Conservation (phyloP, 2,888 invertebrate species). For the Perizoma flavofasciatum region DNA sequence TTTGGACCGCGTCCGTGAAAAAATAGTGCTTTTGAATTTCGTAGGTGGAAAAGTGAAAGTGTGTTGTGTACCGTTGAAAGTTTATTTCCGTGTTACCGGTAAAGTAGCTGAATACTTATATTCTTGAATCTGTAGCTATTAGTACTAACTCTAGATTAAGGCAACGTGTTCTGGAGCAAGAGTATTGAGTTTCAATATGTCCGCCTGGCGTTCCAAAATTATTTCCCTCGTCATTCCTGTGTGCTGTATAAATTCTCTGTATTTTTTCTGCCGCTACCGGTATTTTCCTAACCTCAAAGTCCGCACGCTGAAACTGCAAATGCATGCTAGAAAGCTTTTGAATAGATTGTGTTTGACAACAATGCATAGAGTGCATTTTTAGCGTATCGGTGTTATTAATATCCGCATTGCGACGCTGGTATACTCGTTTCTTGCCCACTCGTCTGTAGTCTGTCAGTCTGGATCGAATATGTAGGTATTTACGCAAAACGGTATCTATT, state of each 20-base stretch:
- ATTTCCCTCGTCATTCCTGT: constrained; percentile 61
- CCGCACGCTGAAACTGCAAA: constrained; percentile 28
- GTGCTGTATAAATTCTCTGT: constrained; percentile 41
- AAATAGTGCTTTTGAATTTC: constrained; percentile 61
- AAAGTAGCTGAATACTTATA: constrained; percentile 52
- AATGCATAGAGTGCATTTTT: constrained; percentile 29
- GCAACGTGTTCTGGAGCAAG: constrained; percentile 61
- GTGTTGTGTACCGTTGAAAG: constrained; percentile 71
- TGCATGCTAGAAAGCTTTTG: constrained; percentile 16
- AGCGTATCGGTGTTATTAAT: constrained; percentile 23
- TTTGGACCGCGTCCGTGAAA: constrained; percentile 60
- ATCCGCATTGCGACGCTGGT: constrained; percentile 38
- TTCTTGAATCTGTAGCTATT: constrained; percentile 50
- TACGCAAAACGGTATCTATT: constrained; percentile 23
- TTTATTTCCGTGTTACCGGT: constrained; percentile 71
- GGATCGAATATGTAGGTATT: constrained; percentile 7
- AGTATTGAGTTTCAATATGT: constrained; percentile 79
- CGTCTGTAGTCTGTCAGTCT: constrained; percentile 27
- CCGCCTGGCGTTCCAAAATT: constrained; percentile 73
- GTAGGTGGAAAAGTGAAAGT: constrained; percentile 67
- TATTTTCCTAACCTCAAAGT: constrained; percentile 68
- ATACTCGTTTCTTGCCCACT: constrained; percentile 12
- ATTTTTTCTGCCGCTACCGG: constrained; percentile 51
- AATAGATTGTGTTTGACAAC: constrained; percentile 37
- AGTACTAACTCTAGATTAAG: constrained; percentile 51